phyloP scores from a whole-genome alignment of 92 coral and sea anemone species.

The Epizoanthus ramosus region DNA sequence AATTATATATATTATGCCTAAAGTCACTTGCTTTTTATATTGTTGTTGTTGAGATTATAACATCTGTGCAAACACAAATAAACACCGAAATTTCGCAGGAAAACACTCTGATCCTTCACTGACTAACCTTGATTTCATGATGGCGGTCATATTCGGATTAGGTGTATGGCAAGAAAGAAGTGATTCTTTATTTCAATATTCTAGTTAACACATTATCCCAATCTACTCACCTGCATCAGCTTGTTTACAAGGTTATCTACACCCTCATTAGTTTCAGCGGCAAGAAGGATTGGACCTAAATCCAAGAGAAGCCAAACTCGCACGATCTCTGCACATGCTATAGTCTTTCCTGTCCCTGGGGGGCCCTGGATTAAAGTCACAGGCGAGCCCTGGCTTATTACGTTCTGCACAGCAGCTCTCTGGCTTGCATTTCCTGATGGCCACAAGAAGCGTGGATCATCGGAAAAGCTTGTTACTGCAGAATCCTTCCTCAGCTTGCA shows the following conservation, averaged over 20 bases:
- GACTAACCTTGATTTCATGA: no score
- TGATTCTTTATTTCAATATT: background rate
- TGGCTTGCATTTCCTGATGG: slow-evolving; percentile 61
- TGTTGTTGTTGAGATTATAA: no score
- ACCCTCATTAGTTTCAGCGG: slow-evolving; percentile 93
- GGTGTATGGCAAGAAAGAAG: background rate
- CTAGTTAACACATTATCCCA: background rate
- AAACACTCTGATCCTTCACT: no score
- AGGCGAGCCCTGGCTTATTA: slow-evolving; percentile 34
- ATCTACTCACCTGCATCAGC: background rate
- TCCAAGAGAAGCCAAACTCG: slow-evolving; percentile 50
- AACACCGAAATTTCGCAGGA: no score
- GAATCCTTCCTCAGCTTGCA: background rate
- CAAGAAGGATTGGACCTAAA: slow-evolving; percentile 58
- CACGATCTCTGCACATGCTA: slow-evolving; percentile 81
- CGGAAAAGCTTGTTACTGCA: background rate
- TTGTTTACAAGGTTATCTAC: slow-evolving; percentile 85
- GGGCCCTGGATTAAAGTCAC: slow-evolving; percentile 86
- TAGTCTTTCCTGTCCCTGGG: slow-evolving; percentile 92
- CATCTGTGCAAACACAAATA: no score
- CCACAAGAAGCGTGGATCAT: background rate
- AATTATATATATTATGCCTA: no score
- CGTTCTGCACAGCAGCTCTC: slow-evolving; percentile 62
- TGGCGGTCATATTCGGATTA: no score
- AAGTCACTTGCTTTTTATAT: no score